Base-by-base conservation (phyloP, 2,888 invertebrate genomes). In the Bellardia bayeri region DNA sequence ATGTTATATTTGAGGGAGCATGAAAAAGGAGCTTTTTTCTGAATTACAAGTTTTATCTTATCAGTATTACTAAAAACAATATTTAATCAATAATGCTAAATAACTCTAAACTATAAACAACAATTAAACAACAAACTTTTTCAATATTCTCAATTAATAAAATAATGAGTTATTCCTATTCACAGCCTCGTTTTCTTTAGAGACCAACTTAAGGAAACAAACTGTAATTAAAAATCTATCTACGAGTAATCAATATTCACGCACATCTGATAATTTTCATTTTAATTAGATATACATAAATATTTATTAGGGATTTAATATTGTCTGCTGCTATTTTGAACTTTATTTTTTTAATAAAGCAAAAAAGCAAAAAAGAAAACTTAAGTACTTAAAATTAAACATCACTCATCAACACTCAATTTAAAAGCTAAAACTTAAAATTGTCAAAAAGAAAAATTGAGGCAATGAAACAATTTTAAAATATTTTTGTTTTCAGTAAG, bases 331-430 rank as follows among this genome's bases (percentile, higher is more conserved):
- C 61, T 61, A 1, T 61, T 61, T 61, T 6, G 33, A 56, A 56
- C 56, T 56, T 64, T 64, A 3, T 1, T 16, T 40, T 64, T 40
- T 11, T 6, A 23, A 23, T 23, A 8, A 13, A 11, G 7, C 4
- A 58, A 58, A 30, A 30, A 9, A 6, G 11, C 4, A 1, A 33
- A 45, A 63, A 54, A 64, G 42, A 83, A 83, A 54, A 54, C 63
- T 69, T 76, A 76, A 63, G 56, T 23, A 71, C 76, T 64, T 76
- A 30, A 71, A 76, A 71, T 64, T 78, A 83, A 83, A 64, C 71
- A 76, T 71, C 76, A 83, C 63, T 71, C 76, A 76, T 83, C 63
- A 83, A 45, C 82, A 63, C 69, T 76, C 75, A 82, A 82, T 69
- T 71, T 69, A 76, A 56, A 37, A 76, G 54, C 63, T 76, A 56